A percentile compares a stretch with the other conserved stretches of the same genome.
Conservation (phyloP, 2,888 invertebrate species). For the Erebia aethiops region DNA sequence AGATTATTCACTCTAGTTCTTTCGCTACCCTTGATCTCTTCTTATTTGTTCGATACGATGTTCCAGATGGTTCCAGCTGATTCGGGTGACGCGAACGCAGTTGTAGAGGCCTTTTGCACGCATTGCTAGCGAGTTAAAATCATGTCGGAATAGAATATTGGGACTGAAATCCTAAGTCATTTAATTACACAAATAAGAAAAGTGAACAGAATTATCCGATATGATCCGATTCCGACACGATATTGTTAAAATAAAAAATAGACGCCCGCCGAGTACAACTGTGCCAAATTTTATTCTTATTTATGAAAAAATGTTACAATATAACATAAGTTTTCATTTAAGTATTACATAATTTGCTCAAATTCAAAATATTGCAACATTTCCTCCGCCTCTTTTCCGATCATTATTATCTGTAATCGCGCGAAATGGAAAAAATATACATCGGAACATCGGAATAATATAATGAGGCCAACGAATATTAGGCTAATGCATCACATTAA, state of each 20-base stretch:
- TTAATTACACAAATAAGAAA: not conserved
- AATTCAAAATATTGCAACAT: slow-evolving; percentile 24
- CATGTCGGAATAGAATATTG: slow-evolving; percentile 61
- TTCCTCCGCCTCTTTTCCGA: slow-evolving; percentile 13
- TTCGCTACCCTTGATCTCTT: slow-evolving; percentile 24
- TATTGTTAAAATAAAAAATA: slow-evolving; percentile 59
- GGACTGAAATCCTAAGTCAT: not conserved
- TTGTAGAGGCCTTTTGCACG: slow-evolving; percentile 74
- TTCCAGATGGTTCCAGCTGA: slow-evolving; percentile 58
- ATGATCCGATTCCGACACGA: slow-evolving; percentile 65
- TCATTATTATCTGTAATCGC: not conserved
- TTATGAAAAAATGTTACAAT: slow-evolving; percentile 27
- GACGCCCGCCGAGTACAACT: slow-evolving; percentile 74
- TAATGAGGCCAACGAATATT: slow-evolving; percentile 11
- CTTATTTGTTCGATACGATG: slow-evolving; percentile 19
- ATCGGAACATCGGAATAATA: slow-evolving; percentile 18
- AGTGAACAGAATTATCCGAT: not conserved
- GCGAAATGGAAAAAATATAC: not conserved
- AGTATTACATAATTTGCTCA: not conserved
- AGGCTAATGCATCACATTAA: slow-evolving; percentile 25
- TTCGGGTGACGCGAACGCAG: slow-evolving; percentile 71
- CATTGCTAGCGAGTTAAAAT: slow-evolving; percentile 76
- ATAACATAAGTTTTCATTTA: not conserved
- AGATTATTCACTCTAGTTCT: slow-evolving; percentile 16
- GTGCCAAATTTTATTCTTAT: slow-evolving; percentile 46